Conservation (phyloP, 2,113 vertebrate species). For the Serilophus lunatus region DNA sequence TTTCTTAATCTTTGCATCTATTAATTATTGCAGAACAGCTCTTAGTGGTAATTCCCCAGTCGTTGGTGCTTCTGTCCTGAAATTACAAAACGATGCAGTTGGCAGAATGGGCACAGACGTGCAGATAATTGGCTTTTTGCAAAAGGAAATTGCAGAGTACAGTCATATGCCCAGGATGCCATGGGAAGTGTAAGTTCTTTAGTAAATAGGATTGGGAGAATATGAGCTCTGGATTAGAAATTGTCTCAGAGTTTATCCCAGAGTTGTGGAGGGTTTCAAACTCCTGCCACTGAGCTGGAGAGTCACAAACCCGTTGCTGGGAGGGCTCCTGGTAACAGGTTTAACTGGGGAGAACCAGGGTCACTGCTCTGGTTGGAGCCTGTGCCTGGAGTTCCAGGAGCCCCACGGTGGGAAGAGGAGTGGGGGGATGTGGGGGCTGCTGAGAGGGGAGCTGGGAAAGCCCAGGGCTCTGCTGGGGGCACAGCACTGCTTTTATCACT, state of each 20-base stretch:
- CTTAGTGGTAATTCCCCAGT: background rate
- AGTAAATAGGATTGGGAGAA: constrained; percentile 19
- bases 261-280: background rate
- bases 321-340: background rate
- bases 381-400: background rate
- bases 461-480: background rate
- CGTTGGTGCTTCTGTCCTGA: constrained; percentile 5
- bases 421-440: background rate
- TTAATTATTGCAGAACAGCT: constrained; percentile 48
- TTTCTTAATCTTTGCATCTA: constrained; percentile 16
- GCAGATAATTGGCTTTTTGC: constrained; percentile 45
- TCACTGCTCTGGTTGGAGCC: fast-evolving
- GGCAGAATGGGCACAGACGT: constrained; percentile 39
- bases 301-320: background rate
- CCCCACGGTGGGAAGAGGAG: fast-evolving
- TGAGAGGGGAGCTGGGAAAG: background rate
- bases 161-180: constrained; percentile 16
- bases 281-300: background rate
- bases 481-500: background rate
- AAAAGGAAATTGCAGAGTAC: constrained; percentile 33
- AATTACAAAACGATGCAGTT: constrained; percentile 35
- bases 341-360: background rate
- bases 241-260: background rate
- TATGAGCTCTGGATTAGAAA: background rate
- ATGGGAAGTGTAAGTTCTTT: constrained; percentile 16